Conservation (phyloP, 2,113 vertebrate species). For the Serilophus lunatus region DNA sequence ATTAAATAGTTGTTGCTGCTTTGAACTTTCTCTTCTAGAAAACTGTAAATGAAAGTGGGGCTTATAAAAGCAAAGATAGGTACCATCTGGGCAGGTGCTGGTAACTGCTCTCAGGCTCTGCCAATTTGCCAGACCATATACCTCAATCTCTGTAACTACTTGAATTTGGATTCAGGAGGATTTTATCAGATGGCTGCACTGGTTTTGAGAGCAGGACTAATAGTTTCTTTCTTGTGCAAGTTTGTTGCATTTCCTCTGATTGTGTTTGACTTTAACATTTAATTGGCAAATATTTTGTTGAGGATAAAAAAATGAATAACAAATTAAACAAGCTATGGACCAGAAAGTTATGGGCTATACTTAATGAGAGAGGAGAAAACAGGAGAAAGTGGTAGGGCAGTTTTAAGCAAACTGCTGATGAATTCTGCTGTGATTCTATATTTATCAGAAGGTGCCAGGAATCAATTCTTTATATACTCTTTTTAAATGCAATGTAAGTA, state of each 20-base stretch:
- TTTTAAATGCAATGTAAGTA: not conserved
- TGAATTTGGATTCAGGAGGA: not conserved
- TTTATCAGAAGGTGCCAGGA: not conserved
- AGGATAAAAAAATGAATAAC: conserved; percentile 32
- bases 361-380: not conserved
- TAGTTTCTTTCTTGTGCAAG: not conserved
- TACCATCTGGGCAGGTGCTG: conserved; percentile 62
- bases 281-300: not conserved
- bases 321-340: not conserved
- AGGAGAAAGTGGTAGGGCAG: not conserved
- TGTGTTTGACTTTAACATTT: not conserved
- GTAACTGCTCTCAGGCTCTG: conserved; percentile 54
- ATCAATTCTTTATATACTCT: not conserved
- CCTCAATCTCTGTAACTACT: conserved; percentile 1
- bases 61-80: conserved; percentile 57
- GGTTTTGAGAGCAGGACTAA: not conserved
- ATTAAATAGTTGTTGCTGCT: conserved; percentile 52
- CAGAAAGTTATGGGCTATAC: not conserved
- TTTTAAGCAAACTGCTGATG: not conserved
- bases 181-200: conserved; percentile 3
- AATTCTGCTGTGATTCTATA: not conserved
- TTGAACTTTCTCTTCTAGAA: conserved; percentile 58
- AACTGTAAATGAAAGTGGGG: conserved; percentile 53
- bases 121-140: conserved; percentile 40
- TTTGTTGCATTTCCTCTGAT: not conserved